These are phyloP conservation scores for Gryon sp. DNA, from an alignment of 1,140 invertebrate species.

Conservation along the genomic window DNA sequence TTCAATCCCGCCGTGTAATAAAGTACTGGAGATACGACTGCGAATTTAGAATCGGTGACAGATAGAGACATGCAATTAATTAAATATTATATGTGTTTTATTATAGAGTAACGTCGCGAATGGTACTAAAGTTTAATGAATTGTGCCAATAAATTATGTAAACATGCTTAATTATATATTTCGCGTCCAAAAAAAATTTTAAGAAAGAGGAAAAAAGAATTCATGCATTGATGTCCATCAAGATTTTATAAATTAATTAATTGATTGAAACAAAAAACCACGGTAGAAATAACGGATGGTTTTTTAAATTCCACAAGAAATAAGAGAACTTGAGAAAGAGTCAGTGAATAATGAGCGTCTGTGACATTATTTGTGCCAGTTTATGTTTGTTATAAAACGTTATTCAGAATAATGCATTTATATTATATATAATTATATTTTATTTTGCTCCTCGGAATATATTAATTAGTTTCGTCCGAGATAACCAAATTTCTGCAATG, in stretches of 20 bases:
- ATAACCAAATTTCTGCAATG: neutral
- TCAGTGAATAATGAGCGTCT: slow-evolving; percentile 32
- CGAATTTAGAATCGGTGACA: slow-evolving; percentile 35
- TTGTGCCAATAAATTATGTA: slow-evolving; percentile 48
- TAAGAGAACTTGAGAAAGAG: slow-evolving; percentile 12
- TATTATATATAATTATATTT: slow-evolving; percentile 34
- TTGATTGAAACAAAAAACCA: slow-evolving; percentile 1
- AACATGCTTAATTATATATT: slow-evolving; percentile 52
- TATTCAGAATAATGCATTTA: slow-evolving; percentile 12
- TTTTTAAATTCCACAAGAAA: slow-evolving; percentile 18
- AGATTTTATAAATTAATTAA: slow-evolving; percentile 55
- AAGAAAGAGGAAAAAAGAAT: slow-evolving; percentile 20
- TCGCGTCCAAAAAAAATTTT: slow-evolving; percentile 44
- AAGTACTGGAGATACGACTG: slow-evolving; percentile 36
- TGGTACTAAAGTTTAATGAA: slow-evolving; percentile 30
- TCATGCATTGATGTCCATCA: slow-evolving; percentile 24
- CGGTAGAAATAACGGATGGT: slow-evolving; percentile 8
- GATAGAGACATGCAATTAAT: slow-evolving; percentile 41
- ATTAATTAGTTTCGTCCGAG: slow-evolving; percentile 29
- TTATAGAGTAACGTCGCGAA: slow-evolving; percentile 29
- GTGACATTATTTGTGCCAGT: slow-evolving; percentile 21
- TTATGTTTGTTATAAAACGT: slow-evolving; percentile 38
- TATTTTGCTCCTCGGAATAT: slow-evolving; percentile 6
- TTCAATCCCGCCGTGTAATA: slow-evolving; percentile 41
- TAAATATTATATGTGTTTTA: slow-evolving; percentile 43